Percentiles rank a stretch among this genome's conserved stretches.
phyloP scores from a whole-genome alignment of 2,888 invertebrate species.

The Cerceris ruficornis region DNA sequence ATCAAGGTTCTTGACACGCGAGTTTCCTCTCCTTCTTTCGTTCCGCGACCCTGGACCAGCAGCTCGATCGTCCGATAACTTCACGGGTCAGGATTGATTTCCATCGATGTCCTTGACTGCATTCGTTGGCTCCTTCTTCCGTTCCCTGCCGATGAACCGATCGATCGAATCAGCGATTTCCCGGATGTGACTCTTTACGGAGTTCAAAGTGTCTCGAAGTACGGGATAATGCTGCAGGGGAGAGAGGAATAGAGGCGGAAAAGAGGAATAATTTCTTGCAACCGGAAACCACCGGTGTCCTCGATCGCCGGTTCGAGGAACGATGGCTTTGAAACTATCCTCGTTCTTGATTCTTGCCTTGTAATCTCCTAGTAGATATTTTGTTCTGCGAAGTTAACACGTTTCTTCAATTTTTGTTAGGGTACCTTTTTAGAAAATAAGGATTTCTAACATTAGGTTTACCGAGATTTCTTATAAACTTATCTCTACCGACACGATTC shows the following conservation, averaged over 20 bases:
- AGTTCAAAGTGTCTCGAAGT: conserved; percentile 41
- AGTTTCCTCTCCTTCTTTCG: not conserved
- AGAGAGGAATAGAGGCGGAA: conserved; percentile 6
- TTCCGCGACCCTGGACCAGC: conserved; percentile 34
- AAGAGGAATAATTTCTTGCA: conserved; percentile 25
- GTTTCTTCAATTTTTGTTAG: too few relatives aligned
- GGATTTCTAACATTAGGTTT: too few relatives aligned
- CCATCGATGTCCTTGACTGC: conserved; percentile 20
- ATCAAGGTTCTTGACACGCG: conserved; percentile 32
- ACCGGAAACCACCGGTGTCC: conserved; percentile 7
- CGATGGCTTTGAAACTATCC: not conserved
- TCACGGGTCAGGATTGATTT: conserved; percentile 43
- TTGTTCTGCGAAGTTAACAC: too few relatives aligned
- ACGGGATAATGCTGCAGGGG: conserved; percentile 9
- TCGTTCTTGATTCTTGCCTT: not conserved
- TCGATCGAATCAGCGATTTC: conserved; percentile 56
- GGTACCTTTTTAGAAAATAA: too few relatives aligned
- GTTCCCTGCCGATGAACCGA: conserved; percentile 32
- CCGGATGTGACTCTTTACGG: conserved; percentile 53
- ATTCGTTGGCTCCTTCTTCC: conserved; percentile 27
- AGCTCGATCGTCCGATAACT: conserved; percentile 27
- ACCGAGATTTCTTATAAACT: too few relatives aligned
- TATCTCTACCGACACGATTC: too few relatives aligned
- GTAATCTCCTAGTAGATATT: too few relatives aligned
- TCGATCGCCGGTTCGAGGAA: not conserved